Conservation (phyloP, 2,888 invertebrate species). For the Escarpia spicata region DNA sequence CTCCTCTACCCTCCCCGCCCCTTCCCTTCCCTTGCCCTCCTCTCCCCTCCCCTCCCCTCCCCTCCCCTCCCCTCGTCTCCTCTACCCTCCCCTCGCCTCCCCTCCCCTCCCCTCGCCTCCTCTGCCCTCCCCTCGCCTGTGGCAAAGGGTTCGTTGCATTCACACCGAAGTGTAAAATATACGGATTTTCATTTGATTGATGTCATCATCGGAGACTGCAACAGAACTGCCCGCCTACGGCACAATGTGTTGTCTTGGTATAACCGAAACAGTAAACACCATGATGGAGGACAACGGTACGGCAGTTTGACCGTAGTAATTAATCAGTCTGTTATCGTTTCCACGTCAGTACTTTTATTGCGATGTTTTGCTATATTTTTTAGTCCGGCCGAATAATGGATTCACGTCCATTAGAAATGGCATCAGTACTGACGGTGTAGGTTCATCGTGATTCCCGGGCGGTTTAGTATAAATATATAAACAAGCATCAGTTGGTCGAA, state of each 20-base stretch:
- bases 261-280: background rate
- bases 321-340: background rate
- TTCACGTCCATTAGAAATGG: background rate
- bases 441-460: background rate
- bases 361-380: background rate
- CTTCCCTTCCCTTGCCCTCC: too few relatives aligned
- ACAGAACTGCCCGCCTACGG: background rate
- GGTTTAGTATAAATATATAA: background rate
- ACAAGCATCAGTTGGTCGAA: background rate
- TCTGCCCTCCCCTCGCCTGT: too few relatives aligned
- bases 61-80: too few relatives aligned
- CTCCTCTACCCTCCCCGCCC: too few relatives aligned
- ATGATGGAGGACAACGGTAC: background rate
- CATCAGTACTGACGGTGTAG: background rate
- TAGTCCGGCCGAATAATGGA: background rate
- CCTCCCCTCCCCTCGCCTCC: too few relatives aligned
- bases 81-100: too few relatives aligned
- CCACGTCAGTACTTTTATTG: slow-evolving; percentile 11
- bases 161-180: background rate
- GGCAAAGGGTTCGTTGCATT: too few relatives aligned
- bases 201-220: background rate
- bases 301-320: background rate
- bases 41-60: too few relatives aligned
- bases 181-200: background rate
- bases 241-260: background rate